Base-by-base conservation (phyloP, 92 coral and sea anemone genomes). In the Epizoanthus stellaris region DNA sequence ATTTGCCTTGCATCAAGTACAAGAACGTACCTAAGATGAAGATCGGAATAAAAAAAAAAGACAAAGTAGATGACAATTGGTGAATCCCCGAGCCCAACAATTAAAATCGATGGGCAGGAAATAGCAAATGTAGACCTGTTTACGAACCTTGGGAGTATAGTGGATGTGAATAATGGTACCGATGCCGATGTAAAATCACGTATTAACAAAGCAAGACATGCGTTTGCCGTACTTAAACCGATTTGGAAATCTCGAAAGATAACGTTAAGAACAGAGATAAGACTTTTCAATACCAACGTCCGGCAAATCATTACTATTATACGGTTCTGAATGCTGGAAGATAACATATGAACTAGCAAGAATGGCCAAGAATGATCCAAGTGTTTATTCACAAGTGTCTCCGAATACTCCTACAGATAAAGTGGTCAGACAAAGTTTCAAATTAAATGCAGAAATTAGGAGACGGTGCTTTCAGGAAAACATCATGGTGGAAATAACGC, bases 161-260 rank as follows among this genome's bases (percentile, higher is more conserved):
- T 80, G 1, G 85, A 58, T 65, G 69, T 38, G 74, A 40, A 80
- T 34, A 53, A 52, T n/a, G 72, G 54, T 4, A 25, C 85, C 34
- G 70, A 80, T 39, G 34, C 54, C 70, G 85, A 80, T 70, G 71
- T 80, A 60, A 80, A 80, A 43, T 34, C 79, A 36, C 70, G 84
- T 52, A 52, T 79, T 59, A 30, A 59, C 16, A 79, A 80, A 80
- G 73, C 73, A 15, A 59, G 73, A 17, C 20, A 40, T 15, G 85
- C 85, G 25, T 80, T 80, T 65, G 85, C 74, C 72, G 6, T 1
- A 63, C 85, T 63, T 40, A 58, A 80, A 59, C 73, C 67, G 13
- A 58, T 80, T 40, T 63, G 58, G 85, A 65, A 80, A 80, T 69
- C 74, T 38, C 74, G 14, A 38, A 69, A 38, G 74, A 69, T 30